These are phyloP conservation scores for Holacanthella duospinosa DNA, from an alignment of 2,888 invertebrate genomes.

Conservation along the genomic window DNA sequence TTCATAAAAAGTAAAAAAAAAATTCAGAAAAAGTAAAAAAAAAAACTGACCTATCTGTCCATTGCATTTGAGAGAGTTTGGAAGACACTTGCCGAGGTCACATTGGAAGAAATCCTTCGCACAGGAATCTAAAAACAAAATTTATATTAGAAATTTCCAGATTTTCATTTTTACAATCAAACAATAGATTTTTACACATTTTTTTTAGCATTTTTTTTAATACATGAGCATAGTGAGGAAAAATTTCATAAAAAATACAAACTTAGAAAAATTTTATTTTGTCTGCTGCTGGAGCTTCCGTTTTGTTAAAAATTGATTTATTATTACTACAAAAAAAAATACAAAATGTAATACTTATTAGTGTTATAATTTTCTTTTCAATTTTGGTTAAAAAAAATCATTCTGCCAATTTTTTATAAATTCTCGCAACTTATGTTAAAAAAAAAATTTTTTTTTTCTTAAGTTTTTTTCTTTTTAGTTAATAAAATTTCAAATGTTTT, in stretches of 20 bases:
- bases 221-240: not conserved
- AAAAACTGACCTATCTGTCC: no score
- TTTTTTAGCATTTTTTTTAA: not conserved
- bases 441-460: no score
- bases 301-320: not conserved
- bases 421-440: not conserved
- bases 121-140: not conserved
- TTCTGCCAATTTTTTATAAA: not conserved
- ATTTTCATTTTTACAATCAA: not conserved
- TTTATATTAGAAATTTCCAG: not conserved
- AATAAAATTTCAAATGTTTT: no score
- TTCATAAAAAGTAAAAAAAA: no score
- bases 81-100: conserved; percentile 19
- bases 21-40: no score
- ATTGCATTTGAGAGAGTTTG: conserved; percentile 19
- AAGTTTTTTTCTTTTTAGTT: no score
- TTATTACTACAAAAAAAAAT: not conserved
- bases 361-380: not conserved
- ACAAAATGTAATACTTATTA: not conserved
- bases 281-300: not conserved
- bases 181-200: not conserved
- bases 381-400: not conserved
- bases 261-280: not conserved
- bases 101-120: conserved; percentile 5
- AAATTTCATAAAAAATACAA: not conserved